A percentile compares a stretch with the other conserved stretches of the same genome.
Conservation (phyloP, 1,140 invertebrate species). For the Ceratosolen solmsi region DNA sequence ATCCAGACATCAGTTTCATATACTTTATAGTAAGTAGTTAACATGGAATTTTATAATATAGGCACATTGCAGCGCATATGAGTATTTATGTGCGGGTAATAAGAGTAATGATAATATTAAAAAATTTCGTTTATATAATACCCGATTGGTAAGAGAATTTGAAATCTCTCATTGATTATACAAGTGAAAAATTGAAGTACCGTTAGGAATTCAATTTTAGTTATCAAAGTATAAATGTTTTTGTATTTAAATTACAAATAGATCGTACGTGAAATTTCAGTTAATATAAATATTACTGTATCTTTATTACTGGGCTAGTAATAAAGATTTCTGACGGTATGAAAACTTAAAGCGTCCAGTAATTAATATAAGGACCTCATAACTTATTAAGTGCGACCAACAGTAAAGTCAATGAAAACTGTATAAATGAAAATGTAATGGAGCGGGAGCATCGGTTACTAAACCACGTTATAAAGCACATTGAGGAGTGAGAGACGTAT, state of each 20-base stretch:
- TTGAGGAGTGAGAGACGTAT: not conserved
- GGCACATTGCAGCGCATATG: not conserved
- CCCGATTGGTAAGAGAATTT: not conserved
- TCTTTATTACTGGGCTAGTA: not conserved
- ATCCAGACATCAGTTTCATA: not conserved
- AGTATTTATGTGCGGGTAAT: not conserved
- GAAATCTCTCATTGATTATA: not conserved
- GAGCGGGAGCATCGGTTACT: not conserved
- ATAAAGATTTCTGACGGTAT: not conserved
- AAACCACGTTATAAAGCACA: not conserved
- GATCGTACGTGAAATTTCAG: not conserved
- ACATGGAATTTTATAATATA: not conserved
- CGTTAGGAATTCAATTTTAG: not conserved
- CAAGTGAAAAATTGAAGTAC: not conserved
- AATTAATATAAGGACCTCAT: constrained; percentile 3
- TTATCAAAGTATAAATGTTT: not conserved
- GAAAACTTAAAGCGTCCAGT: not conserved
- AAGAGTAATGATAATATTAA: not conserved
- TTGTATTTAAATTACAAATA: not conserved
- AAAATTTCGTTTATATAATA: not conserved
- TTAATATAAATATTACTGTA: not conserved
- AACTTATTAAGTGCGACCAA: not conserved
- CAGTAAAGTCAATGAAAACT: not conserved
- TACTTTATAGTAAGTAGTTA: not conserved
- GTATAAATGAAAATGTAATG: constrained; percentile 12